Evolutionary conservation across 2,888 invertebrate species (phyloP), one percentile per base, ranked within the genome.

Genomic region (Clanis bilineata): DNA sequence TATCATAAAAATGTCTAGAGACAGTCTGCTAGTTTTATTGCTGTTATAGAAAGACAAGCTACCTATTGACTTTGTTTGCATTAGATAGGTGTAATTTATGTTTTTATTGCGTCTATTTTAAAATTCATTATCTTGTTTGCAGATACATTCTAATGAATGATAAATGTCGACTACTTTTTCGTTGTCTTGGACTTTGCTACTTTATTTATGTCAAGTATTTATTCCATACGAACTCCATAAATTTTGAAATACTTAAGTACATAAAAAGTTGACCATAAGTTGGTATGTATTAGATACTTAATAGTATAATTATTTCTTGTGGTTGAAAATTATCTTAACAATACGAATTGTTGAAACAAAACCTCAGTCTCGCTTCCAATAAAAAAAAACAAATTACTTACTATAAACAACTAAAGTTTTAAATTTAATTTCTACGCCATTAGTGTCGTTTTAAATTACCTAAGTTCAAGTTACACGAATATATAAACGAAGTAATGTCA

Each of bases 1-100:
- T 70, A 73, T 86, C 85, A 84, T 88, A 88, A 90, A 89, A 79
- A 65, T 82, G 85, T 85, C 84, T 83, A 67, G 73, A 68, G 74
- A 79, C 79, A 73, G 82, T 83, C 77, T 81, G 63, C 71, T 72
- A 69, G 70, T 80, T 88, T 86, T 86, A 86, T 84, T 80, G 75
- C 64, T 74, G 73, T 78, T 79, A 76, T 80, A 71, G 70, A 67
- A 45, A 45, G n/a, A 23, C 36, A n/a, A 23, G 36, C 41, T 23
- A 28, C 9, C 57, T 39, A 56, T 57, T 55, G 56, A 45, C 57
- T 38, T 28, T 62, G 57, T 63, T 41, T 38, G 45, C 39, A 61
- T 62, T 62, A 55, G 38, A 43, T 21, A 59, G 59, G 10, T 25
- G 28, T 32, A 32, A 51, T 51, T 51, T 18, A 51, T 51, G 28